phyloP scores from a whole-genome alignment of 2,888 invertebrate genomes.

The Aphodius sticticus region DNA sequence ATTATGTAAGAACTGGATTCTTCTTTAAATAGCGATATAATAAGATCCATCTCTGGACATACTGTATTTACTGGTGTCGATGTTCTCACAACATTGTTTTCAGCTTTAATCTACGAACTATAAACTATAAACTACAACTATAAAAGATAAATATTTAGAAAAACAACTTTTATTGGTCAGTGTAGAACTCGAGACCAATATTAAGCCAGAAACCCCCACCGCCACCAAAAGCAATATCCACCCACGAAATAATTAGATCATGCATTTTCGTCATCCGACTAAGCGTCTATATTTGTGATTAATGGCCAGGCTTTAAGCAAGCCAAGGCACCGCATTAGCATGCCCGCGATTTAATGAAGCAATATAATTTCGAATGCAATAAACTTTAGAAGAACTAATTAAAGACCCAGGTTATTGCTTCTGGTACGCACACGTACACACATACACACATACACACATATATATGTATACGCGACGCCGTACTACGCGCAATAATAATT shows the following conservation, averaged over 20 bases:
- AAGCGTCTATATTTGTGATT: slow-evolving; percentile 23
- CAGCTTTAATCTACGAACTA: too few relatives aligned
- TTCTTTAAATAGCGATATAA: too few relatives aligned
- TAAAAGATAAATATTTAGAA: too few relatives aligned
- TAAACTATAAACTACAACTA: too few relatives aligned
- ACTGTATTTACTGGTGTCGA: too few relatives aligned
- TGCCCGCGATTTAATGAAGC: slow-evolving; percentile 26
- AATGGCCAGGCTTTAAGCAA: slow-evolving; percentile 19
- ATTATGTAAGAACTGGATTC: not conserved
- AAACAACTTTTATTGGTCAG: not conserved
- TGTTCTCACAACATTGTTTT: too few relatives aligned
- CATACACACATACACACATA: not conserved
- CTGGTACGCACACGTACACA: not conserved
- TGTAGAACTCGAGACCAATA: not conserved
- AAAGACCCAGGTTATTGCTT: slow-evolving; percentile 19
- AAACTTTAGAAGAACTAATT: slow-evolving; percentile 27
- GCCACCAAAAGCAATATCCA: not conserved
- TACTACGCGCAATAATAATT: slow-evolving; percentile 21
- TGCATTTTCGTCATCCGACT: slow-evolving; percentile 13
- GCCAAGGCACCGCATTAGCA: slow-evolving; percentile 15
- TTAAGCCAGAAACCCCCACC: not conserved
- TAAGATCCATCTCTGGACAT: too few relatives aligned
- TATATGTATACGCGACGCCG: slow-evolving; percentile 13
- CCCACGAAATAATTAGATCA: not conserved
- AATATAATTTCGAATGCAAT: slow-evolving; percentile 27